Evolutionary conservation across 2,888 invertebrate species (phyloP), one percentile per base, ranked within the genome.

Genomic region (Rosalia funebris): DNA sequence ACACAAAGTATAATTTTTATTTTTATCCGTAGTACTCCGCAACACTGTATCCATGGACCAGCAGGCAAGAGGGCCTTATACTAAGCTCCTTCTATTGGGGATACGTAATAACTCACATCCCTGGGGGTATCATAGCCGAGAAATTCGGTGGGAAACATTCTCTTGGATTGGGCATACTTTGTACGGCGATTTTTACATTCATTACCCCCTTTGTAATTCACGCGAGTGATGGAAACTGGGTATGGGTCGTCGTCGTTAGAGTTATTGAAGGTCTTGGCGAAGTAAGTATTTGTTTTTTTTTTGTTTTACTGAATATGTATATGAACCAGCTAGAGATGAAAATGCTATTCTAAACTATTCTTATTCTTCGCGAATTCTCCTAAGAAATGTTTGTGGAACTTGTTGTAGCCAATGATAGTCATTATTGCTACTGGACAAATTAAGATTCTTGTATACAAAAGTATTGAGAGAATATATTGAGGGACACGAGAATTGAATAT

Each of bases 61-160:
- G 89, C 74, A 82, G 85, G 62, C 84, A 87, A 7, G 90, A 91
- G 81, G 93, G 93, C 0, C 80, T 91, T 31, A 91, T 93, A 39
- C 83, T 93, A 1, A 91, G 91, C 44, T 88, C 92, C 0, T 94
- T 94, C 80, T 94, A 92, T 82, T 92, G 91, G 84, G 93, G 93
- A 1, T 94, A 94, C 80, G 89, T 93, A 1, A 59, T 92, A 0
- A 92, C 93, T 0, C 93, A 93, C 75, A 80, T 94, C 32, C 94
- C 94, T 0, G 94, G 93, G 37, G 94, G 93, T 48, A 83, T 91
- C 56, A 77, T 95, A 36, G 91, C 93, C 0, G 93, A 92, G 73
- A 85, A 86, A 64, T 91, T 91, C 68, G 95, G 95, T 14, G 95
- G 93, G 14, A 95, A 95, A 78, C 90, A 92, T 82, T 87, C 92